These are phyloP conservation scores for Cyanoliseus patagonus DNA, from an alignment of 2,113 vertebrate species.

Conservation along the genomic window DNA sequence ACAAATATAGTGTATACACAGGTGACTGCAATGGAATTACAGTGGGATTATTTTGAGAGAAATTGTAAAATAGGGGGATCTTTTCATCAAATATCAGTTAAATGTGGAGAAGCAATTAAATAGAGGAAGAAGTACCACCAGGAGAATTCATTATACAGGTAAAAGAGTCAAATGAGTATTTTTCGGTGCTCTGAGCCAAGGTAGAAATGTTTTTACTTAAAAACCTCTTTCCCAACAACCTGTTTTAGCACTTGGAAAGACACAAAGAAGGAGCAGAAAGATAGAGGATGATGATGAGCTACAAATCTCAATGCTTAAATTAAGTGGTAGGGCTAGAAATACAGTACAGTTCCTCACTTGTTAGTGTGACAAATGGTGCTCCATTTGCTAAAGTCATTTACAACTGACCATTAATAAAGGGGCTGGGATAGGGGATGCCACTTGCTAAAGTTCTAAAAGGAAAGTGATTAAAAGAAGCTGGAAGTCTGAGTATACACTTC, in stretches of 20 bases:
- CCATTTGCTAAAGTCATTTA: constrained; percentile 77
- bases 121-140: not conserved
- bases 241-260: constrained; percentile 70
- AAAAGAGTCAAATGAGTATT: not conserved
- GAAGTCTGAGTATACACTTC: constrained; percentile 38
- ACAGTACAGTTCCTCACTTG: constrained; percentile 66
- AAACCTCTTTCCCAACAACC: constrained; percentile 34
- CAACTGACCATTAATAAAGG: constrained; percentile 71
- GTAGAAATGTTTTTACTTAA: constrained; percentile 58
- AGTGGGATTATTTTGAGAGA: constrained; percentile 49
- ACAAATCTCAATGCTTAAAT: constrained; percentile 75
- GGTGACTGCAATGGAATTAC: constrained; percentile 20
- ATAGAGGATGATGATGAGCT: constrained; percentile 67
- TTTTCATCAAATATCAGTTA: constrained; percentile 40
- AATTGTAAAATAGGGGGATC: constrained; percentile 17
- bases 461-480: constrained; percentile 46
- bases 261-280: constrained; percentile 71
- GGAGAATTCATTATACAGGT: not conserved
- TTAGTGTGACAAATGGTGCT: constrained; percentile 75
- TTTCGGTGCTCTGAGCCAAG: constrained; percentile 28
- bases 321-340: constrained; percentile 67
- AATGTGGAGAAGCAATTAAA: constrained; percentile 39
- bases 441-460: constrained; percentile 54
- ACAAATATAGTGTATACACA: not conserved
- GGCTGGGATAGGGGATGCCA: constrained; percentile 27